Percentiles rank a stretch among this genome's conserved stretches.
Evolutionary conservation across 2,797 vertebrate species (phyloP).

Genomic region (Thunnus albacares): DNA sequence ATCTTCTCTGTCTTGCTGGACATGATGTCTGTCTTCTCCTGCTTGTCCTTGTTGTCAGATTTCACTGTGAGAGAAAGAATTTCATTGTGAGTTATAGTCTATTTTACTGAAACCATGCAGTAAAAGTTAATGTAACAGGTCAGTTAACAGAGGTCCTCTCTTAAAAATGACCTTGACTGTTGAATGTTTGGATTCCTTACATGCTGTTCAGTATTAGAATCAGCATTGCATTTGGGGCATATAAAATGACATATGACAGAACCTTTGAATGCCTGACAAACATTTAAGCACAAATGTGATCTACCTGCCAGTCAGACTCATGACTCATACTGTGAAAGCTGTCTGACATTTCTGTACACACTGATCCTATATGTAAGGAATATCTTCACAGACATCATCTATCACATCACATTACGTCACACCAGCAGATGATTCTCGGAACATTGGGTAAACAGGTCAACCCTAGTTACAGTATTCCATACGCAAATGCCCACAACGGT

Average conservation of each 20-base stretch:
- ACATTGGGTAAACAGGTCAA: not conserved
- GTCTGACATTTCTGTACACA: not conserved
- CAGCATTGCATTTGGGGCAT: too few species aligned
- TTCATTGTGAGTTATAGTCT: not conserved
- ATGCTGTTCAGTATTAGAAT: not conserved
- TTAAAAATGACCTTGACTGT: too few species aligned
- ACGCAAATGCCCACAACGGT: slow-evolving; percentile 36
- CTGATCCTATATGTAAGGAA: too few species aligned
- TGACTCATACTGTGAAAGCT: not conserved
- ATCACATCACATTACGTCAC: slow-evolving; percentile 29
- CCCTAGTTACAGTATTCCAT: slow-evolving; percentile 33
- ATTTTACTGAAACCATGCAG: not conserved
- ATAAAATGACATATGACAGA: not conserved
- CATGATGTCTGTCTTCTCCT: slow-evolving; percentile 77
- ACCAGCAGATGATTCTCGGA: slow-evolving; percentile 40
- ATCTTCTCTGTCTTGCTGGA: slow-evolving; percentile 75
- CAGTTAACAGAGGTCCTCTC: too few species aligned
- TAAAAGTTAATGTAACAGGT: too few species aligned
- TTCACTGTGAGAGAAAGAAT: slow-evolving; percentile 77
- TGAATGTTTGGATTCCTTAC: not conserved
- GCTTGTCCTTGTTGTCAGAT: slow-evolving; percentile 79
- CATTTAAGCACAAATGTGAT: not conserved
- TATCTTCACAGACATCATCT: slow-evolving; percentile 16
- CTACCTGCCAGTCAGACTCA: not conserved
- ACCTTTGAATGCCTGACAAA: not conserved